These are phyloP conservation scores for Esox masquinongy DNA, from an alignment of 2,797 vertebrate species.

Conservation along the genomic window DNA sequence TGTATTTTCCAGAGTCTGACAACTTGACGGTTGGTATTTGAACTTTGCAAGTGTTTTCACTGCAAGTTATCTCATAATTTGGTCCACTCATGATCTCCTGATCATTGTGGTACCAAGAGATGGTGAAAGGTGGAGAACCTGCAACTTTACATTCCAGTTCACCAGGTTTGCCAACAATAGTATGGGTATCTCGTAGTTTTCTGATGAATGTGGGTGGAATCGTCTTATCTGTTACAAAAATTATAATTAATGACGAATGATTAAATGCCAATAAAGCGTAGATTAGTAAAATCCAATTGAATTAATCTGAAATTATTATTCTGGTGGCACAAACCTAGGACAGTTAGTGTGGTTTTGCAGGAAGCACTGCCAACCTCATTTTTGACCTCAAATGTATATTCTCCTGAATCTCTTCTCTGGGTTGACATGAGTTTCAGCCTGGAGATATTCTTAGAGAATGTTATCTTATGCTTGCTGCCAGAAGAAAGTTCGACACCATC, in stretches of 20 bases:
- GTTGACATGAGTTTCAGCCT: slow-evolving; percentile 81
- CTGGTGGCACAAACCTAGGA: slow-evolving; percentile 83
- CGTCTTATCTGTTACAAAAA: slow-evolving; percentile 84
- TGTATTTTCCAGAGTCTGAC: slow-evolving; percentile 86
- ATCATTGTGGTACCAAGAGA: slow-evolving; percentile 88
- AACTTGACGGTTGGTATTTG: slow-evolving; percentile 76
- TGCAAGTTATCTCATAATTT: slow-evolving; percentile 83
- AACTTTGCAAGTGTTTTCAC: slow-evolving; percentile 82
- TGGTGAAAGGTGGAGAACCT: slow-evolving; percentile 87
- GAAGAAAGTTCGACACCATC: slow-evolving; percentile 78
- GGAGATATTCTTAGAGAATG: slow-evolving; percentile 80
- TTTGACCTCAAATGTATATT: slow-evolving; percentile 85
- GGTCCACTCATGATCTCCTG: slow-evolving; percentile 84
- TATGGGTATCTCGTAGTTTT: slow-evolving; percentile 87
- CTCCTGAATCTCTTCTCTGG: slow-evolving; percentile 85
- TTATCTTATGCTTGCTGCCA: slow-evolving; percentile 86
- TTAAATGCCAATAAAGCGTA: background rate
- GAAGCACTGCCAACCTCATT: slow-evolving; percentile 84
- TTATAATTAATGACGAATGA: slow-evolving; percentile 24
- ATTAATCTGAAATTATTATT: background rate
- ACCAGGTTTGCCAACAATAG: slow-evolving; percentile 84
- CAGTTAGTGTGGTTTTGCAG: slow-evolving; percentile 81
- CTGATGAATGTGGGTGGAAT: slow-evolving; percentile 91
- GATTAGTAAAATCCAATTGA: too few species aligned
- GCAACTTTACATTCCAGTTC: slow-evolving; percentile 89